Base-by-base conservation (phyloP, 2,113 vertebrate species). In the Geothlypis trichas region DNA sequence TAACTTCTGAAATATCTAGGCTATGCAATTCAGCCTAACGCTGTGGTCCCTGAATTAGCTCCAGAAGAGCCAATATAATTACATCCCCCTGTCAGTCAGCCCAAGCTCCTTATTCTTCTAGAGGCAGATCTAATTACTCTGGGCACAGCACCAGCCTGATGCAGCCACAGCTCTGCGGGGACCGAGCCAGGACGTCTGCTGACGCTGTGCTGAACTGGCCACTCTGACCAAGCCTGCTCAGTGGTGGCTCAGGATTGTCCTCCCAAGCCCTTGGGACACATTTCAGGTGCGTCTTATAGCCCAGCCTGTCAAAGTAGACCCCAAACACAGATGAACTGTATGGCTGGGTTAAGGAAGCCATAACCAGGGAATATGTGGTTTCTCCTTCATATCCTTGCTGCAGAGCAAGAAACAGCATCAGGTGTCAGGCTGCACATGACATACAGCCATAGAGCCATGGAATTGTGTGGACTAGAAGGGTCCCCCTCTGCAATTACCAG, bases 111-210 rank as follows among this genome's bases (percentile, higher is more conserved):
- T 78, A 82, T n/a, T 84, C 66, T 89, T 76, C 68, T 52, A 85
- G 77, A 78, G 78, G 58, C 67, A 84, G 74, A 84, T 94, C 41
- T 87, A 75, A 90, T 91, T 82, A 91, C 22, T 75, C 39, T 41
- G 92, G 68, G 82, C 87, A 57, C 54, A 61, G 66, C 87, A 84
- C 44, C 78, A 93, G 57, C 57, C 61, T 91, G 27, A 67, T 57
- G 69, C 35, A 82, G 52, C 57, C 81, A 44, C 77, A 85, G 78
- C 27, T 84, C 69, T 67, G 41, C 73, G 52, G 65, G 66, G 57
- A 52, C 49, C 0, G 2, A 79, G 77, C 21, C 0, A 7, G 39
- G 39, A 15, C 0, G 0, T 11, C 10, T 51, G 61, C 59, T 78
- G 59, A 46, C 4, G 1, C 17, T 42, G 27, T n/a, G 20, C 68